Conservation (phyloP, 2,888 invertebrate genomes). For the Chloroclysta siterata region DNA sequence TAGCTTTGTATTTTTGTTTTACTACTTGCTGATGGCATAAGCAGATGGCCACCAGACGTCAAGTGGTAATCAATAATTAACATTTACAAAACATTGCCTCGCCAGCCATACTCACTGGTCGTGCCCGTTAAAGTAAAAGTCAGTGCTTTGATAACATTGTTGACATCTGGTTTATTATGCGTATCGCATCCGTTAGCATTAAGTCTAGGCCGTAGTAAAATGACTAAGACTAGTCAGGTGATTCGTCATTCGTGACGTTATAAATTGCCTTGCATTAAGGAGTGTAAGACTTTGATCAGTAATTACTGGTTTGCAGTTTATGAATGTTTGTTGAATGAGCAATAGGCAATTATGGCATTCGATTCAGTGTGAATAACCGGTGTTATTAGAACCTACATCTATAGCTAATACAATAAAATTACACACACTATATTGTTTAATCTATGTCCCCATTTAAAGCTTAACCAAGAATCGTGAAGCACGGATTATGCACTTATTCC, state of each 20-base stretch:
- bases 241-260: conserved; percentile 26
- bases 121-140: too few relatives aligned
- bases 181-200: conserved; percentile 9
- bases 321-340: conserved; percentile 17
- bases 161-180: not conserved
- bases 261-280: conserved; percentile 9
- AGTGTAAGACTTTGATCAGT: conserved; percentile 5
- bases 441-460: too few relatives aligned
- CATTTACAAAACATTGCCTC: too few relatives aligned
- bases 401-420: too few relatives aligned
- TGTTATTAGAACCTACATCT: not conserved
- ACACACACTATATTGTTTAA: too few relatives aligned
- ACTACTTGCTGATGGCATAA: too few relatives aligned
- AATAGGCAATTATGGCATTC: conserved; percentile 6
- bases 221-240: conserved; percentile 14
- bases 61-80: too few relatives aligned
- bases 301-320: conserved; percentile 23
- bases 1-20: too few relatives aligned
- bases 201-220: conserved; percentile 17
- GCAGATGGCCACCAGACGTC: too few relatives aligned
- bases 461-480: too few relatives aligned
- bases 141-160: not conserved
- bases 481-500: too few relatives aligned
- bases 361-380: not conserved
- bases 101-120: too few relatives aligned